Evolutionary conservation across 2,797 vertebrate species (phyloP), one percentile per base, ranked within the genome.

Genomic region (Taeniopygia guttata): DNA sequence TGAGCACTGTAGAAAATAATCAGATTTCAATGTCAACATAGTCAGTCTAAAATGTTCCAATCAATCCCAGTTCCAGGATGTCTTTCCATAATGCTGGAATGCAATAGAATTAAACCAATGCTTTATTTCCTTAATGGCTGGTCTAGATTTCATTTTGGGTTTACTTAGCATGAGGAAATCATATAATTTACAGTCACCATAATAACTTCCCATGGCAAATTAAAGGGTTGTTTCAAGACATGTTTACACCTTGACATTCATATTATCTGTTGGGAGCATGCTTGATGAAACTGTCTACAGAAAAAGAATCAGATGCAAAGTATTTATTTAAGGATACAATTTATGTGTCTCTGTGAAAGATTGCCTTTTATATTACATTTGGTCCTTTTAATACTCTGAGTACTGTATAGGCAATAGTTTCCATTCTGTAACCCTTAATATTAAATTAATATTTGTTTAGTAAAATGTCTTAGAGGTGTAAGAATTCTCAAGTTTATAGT

Each of bases 391-490:
- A 67, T 63, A 46, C 20, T 74, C 0, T 23, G 58, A 76, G 45
- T 55, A 70, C 36, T 21, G 17, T 27, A 56, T 4, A 42, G 60
- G 29, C 64, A 54, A 56, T 6, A 90, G 46, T 90, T 95, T 94
- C 95, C 93, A 87, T 90, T 92, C 63, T 90, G 88, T 87, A 95
- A 95, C 10, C 84, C 58, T 43, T 59, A 87, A 60, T 51, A 77
- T 75, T 78, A 77, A 82, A 79, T 83, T 76, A 89, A 55, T 92
- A 93, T 92, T 96, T 95, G 80, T 85, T 90, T 91, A 93, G 87
- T 16, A 83, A 89, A 95, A 69, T 2, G 13, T 72, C 58, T 63
- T 79, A 30, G 86, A 94, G 29, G 60, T 90, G 58, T 79, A 92
- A 92, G 68, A 95, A 93, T 68, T 91, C 64, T 92, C 82, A 80